Evolutionary conservation across 1,140 invertebrate species (phyloP).

Genomic region (Sitobion miscanthi): DNA sequence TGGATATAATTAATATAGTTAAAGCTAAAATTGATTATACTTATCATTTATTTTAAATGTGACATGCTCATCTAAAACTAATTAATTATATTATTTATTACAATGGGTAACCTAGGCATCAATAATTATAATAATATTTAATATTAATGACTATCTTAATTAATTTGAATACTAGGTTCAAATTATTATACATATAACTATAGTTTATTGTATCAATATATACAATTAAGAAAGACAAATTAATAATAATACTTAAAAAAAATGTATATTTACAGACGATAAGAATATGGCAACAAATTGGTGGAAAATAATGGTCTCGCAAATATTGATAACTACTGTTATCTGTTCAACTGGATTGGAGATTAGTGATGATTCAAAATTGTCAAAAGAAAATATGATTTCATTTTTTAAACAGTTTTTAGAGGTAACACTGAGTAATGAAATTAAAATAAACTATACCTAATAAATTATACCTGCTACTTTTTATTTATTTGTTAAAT

Average conservation of each 20-base stretch:
- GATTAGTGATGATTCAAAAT: neutral
- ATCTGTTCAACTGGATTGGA: neutral
- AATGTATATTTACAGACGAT: neutral
- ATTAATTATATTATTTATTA: neutral
- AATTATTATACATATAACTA: neutral
- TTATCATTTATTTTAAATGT: neutral
- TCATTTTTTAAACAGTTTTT: neutral
- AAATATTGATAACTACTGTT: constrained; percentile 25
- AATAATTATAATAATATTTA: neutral
- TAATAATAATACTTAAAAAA: neutral
- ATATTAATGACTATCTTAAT: neutral
- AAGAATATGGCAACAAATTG: neutral
- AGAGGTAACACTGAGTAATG: constrained; percentile 20
- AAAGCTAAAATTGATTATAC: neutral
- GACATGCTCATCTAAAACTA: neutral
- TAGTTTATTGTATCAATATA: neutral
- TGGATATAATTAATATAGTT: neutral
- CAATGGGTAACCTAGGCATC: neutral
- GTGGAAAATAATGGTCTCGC: constrained; percentile 1
- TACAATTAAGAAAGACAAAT: neutral
- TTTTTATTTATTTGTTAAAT: neutral
- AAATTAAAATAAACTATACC: neutral
- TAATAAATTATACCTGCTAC: neutral
- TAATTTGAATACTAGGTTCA: neutral
- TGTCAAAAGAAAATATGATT: constrained; percentile 2